Base-by-base conservation (phyloP, 2,888 invertebrate genomes). In the Augochlorella aurata region DNA sequence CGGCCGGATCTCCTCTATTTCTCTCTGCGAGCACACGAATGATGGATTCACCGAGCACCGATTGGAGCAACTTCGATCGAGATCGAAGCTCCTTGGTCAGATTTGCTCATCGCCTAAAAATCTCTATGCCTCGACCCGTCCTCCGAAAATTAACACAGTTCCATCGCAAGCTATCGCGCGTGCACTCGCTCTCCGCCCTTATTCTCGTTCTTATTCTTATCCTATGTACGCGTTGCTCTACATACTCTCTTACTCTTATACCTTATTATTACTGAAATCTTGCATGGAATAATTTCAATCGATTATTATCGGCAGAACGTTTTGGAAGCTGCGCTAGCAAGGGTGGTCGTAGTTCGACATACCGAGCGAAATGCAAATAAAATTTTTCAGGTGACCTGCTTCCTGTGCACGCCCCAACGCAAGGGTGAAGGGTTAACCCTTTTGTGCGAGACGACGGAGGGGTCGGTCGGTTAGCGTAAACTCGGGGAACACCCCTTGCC, bases 331-430 rank as follows among this genome's bases (percentile, higher is more conserved):
- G 54, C 21, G 12, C 5, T n/a, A 24, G 5, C 24, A 24, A 58
- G 14, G 58, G 24, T 58, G 24, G 14, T 18, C 61, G 61, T 16
- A 58, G 68, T 54, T 69, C 21, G 44, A 68, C 45, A 50, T 58
- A 70, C 52, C 81, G 82, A 73, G 69, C 69, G 72, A 81, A 73
- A 69, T 77, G 73, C 76, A 72, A 73, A 76, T 82, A 63, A 76
- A 81, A 76, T 72, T 76, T 76, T 76, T 82, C 82, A 73, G 76
- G 49, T 72, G 76, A 82, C 82, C 82, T 69, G 82, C 50, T 82
- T 82, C 77, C 54, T 68, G 67, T 76, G 63, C 73, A 73, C 81
- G 70, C 72, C 77, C 77, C 70, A 52, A 21, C 38, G 47, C 61
- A 70, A 69, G 70, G 73, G 69, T n/a, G 70, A 75, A 74, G 73